A percentile compares a stretch with the other conserved stretches of the same genome.
phyloP scores from a whole-genome alignment of 1,140 invertebrate genomes.

The Spodoptera litura region DNA sequence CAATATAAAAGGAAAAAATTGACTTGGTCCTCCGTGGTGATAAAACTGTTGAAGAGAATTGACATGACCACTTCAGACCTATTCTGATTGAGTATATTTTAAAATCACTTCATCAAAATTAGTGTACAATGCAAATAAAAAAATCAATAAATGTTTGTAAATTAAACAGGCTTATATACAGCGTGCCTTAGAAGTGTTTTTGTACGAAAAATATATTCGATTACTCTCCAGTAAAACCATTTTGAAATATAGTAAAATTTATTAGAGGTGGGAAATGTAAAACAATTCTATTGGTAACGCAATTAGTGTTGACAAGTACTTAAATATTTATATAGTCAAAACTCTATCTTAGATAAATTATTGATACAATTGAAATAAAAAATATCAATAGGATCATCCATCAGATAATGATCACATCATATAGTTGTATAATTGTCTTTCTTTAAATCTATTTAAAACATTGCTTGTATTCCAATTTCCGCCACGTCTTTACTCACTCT shows the following conservation, averaged over 20 bases:
- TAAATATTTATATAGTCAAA: constrained; percentile 12
- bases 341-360: constrained; percentile 1
- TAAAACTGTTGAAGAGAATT: constrained; percentile 26
- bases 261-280: constrained; percentile 33
- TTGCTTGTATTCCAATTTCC: neutral
- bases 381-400: constrained; percentile 28
- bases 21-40: constrained; percentile 37
- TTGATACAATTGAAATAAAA: constrained; percentile 22
- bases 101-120: constrained; percentile 24
- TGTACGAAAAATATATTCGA: neutral
- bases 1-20: constrained; percentile 73
- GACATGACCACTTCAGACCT: constrained; percentile 32
- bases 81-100: constrained; percentile 1
- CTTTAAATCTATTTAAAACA: constrained; percentile 28
- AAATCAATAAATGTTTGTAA: neutral
- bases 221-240: neutral
- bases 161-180: constrained; percentile 38
- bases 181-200: constrained; percentile 9
- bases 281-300: constrained; percentile 26
- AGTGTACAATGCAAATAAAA: neutral
- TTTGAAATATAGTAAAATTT: neutral
- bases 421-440: constrained; percentile 19
- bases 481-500: neutral
- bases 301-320: constrained; percentile 16
- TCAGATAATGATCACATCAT: neutral